Evolutionary conservation across 1,140 invertebrate genomes (phyloP).

Genomic region (Drosophila pseudoananassae): DNA sequence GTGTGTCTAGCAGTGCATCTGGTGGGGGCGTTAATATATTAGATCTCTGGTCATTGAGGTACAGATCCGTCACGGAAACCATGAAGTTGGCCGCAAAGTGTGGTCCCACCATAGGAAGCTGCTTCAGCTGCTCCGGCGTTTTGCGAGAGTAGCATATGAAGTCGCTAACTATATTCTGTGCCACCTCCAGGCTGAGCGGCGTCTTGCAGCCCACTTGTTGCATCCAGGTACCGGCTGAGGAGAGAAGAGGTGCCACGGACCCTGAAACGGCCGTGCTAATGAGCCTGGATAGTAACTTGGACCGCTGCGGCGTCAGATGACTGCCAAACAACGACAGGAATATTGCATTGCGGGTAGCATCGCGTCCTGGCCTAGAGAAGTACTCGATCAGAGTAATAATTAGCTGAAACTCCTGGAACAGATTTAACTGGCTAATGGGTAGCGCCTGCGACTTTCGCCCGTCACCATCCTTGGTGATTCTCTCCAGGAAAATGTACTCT

Average conservation of each 20-base stretch:
- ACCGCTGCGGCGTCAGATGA: constrained; percentile 87
- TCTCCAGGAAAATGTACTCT: constrained; percentile 92
- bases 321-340: constrained; percentile 91
- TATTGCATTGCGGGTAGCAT: constrained; percentile 91
- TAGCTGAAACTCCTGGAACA: constrained; percentile 90
- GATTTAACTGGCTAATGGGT: constrained; percentile 85
- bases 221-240: constrained; percentile 92
- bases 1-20: constrained; percentile 86
- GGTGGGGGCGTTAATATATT: constrained; percentile 85
- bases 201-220: constrained; percentile 93
- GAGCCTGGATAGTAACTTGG: constrained; percentile 90
- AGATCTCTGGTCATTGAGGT: constrained; percentile 84
- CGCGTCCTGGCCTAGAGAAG: constrained; percentile 88
- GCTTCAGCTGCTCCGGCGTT: constrained; percentile 87
- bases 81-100: constrained; percentile 91
- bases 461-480: constrained; percentile 69
- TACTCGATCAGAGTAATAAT: constrained; percentile 91
- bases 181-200: constrained; percentile 88
- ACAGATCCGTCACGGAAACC: constrained; percentile 91
- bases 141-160: constrained; percentile 90
- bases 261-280: constrained; percentile 91
- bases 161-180: constrained; percentile 90
- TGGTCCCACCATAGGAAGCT: constrained; percentile 88
- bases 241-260: constrained; percentile 88
- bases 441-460: constrained; percentile 61